Percentiles rank a stretch among this genome's conserved stretches.
These are phyloP conservation scores for Branchinecta lynchi DNA, from an alignment of 1,140 invertebrate species.

Conservation along the genomic window DNA sequence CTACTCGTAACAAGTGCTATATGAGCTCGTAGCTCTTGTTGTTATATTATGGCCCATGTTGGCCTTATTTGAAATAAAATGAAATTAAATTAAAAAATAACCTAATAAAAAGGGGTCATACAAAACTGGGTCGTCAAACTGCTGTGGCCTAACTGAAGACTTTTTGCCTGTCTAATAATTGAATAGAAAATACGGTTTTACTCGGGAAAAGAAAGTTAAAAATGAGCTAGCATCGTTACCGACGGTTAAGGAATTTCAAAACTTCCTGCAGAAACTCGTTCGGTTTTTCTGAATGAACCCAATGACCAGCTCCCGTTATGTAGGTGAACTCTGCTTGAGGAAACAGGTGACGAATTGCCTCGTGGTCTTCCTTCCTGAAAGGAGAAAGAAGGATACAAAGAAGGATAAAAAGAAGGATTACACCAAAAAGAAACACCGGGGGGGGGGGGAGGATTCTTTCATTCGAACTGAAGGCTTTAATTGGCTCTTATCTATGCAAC, in stretches of 20 bases:
- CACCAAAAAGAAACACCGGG: neutral
- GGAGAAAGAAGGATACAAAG: conserved; percentile 24
- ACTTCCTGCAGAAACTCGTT: conserved; percentile 48
- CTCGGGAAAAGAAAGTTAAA: no score
- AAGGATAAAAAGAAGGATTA: conserved; percentile 23
- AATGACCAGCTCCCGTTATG: conserved; percentile 67
- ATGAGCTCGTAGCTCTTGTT: no score
- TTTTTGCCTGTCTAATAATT: no score
- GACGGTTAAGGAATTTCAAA: conserved; percentile 25
- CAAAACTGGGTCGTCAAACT: no score
- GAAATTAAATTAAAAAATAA: no score
- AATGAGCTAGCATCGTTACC: no score
- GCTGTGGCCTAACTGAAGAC: no score
- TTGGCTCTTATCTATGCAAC: neutral
- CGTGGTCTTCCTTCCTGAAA: conserved; percentile 46
- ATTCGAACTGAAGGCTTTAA: neutral
- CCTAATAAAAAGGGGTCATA: no score
- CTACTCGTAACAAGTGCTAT: no score
- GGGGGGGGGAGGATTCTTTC: neutral
- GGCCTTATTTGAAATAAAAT: no score
- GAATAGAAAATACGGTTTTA: no score
- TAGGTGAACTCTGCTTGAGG: conserved; percentile 53
- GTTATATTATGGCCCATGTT: no score
- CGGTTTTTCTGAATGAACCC: conserved; percentile 82
- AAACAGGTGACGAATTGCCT: conserved; percentile 53